Evolutionary conservation across 2,797 vertebrate species (phyloP), one percentile per base, ranked within the genome.

Genomic region (Heteromormyrus szaboi): DNA sequence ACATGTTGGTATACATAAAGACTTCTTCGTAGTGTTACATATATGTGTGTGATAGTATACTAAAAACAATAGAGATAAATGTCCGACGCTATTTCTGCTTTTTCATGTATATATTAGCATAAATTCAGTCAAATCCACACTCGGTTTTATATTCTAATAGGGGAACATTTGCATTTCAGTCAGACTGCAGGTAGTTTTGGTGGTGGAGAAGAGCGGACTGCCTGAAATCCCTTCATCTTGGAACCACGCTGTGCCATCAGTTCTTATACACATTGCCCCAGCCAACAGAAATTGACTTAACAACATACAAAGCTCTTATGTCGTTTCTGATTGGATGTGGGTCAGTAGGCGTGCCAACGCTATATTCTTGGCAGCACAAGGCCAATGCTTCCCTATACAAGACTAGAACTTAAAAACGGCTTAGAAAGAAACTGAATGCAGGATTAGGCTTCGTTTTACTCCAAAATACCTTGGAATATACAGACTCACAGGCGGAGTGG

Each of bases 31-130:
- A 22, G 44, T 25, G 29, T 50, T 51, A 51, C 44, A 25, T 84
- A 48, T 48, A 48, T 51, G n/a, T 84, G 46, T 48, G 81, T 14
- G 19, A 22, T 84, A 50, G 44, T 84, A 48, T 29, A 22, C 22
- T 51, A 46, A 48, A 48, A 48, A 59, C n/a, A 48, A 85, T 25
- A 59, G 12, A 59, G 33, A 33, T 86, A 29, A 54, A 86, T 56
- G 29, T 86, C 56, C 29, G 29, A 29, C 29, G 29, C 4, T 83
- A 85, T 84, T 62, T 88, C 29, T 41, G 81, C 48, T 46, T 56
- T 76, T 81, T 88, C 51, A 54, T 81, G 87, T 88, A 81, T 88
- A 88, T 79, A 88, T 88, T 88, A 53, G 46, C 65, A 88, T 79
- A 88, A 88, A 88, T 88, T 79, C 48, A 54, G 50, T 53, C 68